A percentile compares a stretch with the other conserved stretches of the same genome.
Conservation (phyloP, 2,113 vertebrate species). For the Microcebus griseorufus region DNA sequence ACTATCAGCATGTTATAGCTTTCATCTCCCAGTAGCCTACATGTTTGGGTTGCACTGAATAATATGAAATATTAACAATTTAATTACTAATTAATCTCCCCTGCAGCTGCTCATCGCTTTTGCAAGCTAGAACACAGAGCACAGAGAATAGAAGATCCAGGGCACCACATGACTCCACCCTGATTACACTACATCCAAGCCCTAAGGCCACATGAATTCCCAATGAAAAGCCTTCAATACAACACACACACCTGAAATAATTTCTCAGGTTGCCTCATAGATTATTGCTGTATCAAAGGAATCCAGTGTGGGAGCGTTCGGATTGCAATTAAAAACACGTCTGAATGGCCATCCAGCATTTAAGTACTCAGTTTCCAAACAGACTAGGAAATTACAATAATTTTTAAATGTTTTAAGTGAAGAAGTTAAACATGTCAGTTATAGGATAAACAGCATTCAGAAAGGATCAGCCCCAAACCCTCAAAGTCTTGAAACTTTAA, state of each 20-base stretch:
- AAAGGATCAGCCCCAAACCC: not conserved
- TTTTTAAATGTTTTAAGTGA: not conserved
- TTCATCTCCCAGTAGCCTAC: not conserved
- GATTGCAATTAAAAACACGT: not conserved
- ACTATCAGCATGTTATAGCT: not conserved
- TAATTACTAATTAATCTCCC: constrained; percentile 69
- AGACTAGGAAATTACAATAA: not conserved
- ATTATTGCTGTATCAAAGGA: not conserved
- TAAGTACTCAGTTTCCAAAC: not conserved
- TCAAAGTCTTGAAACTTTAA: not conserved
- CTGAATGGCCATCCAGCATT: not conserved
- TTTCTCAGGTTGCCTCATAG: constrained; percentile 17
- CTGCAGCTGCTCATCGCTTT: constrained; percentile 48
- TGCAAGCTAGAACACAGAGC: constrained; percentile 61
- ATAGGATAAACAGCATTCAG: not conserved
- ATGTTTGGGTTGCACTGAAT: constrained; percentile 18
- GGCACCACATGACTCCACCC: not conserved
- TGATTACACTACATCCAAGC: not conserved
- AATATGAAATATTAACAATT: constrained; percentile 57
- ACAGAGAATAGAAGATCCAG: not conserved
- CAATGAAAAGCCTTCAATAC: constrained; percentile 22
- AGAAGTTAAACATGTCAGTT: not conserved
- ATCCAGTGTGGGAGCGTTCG: not conserved
- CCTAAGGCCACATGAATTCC: constrained; percentile 28
- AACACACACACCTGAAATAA: not conserved